These are phyloP conservation scores for Andricus grossulariae DNA, from an alignment of 1,140 invertebrate species.

Conservation along the genomic window DNA sequence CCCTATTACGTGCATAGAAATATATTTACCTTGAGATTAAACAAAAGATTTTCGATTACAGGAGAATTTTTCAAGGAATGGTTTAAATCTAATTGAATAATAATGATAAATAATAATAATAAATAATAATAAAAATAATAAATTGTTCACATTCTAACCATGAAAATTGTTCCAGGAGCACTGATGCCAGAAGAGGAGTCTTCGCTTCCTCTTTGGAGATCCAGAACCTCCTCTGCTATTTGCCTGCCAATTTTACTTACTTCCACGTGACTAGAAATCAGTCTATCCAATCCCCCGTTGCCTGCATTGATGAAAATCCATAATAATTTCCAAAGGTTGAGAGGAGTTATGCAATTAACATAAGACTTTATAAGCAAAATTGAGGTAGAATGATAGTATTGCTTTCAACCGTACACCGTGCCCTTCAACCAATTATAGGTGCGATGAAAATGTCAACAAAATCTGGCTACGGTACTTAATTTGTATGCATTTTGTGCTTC, in stretches of 20 bases:
- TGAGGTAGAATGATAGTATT: no score
- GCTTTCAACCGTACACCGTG: no score
- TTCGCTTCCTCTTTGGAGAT: conserved; percentile 75
- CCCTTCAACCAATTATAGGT: no score
- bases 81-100: no score
- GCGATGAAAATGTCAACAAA: no score
- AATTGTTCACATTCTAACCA: no score
- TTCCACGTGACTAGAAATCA: conserved; percentile 85
- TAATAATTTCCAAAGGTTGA: neutral
- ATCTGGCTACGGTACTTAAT: no score
- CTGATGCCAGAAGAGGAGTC: conserved; percentile 76
- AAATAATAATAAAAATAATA: no score
- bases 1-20: neutral
- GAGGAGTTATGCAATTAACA: neutral
- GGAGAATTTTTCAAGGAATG: conserved; percentile 41
- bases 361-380: no score
- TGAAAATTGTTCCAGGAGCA: conserved; percentile 54
- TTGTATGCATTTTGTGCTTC: no score
- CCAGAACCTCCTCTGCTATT: conserved; percentile 85
- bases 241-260: conserved; percentile 87
- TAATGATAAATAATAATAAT: no score
- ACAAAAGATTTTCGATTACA: conserved; percentile 61
- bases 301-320: conserved; percentile 48
- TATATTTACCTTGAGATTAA: conserved; percentile 65
- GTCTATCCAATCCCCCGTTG: conserved; percentile 80